phyloP scores from a whole-genome alignment of 2,888 invertebrate species.

The Leucoma salicis region DNA sequence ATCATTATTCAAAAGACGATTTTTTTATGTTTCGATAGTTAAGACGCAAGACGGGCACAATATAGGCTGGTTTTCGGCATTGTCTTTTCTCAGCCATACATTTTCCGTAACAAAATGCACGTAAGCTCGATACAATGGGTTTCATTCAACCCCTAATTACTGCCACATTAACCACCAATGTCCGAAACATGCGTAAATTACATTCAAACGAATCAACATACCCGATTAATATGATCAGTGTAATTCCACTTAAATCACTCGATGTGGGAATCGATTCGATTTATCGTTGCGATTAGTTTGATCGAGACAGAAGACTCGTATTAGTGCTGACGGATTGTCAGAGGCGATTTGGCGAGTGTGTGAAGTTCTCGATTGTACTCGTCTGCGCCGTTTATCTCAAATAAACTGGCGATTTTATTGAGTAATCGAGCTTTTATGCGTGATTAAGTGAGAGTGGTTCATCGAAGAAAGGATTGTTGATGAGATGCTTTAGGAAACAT shows the following conservation, averaged over 20 bases:
- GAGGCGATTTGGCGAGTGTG: slow-evolving; percentile 36
- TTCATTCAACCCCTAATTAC: slow-evolving; percentile 19
- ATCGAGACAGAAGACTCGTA: slow-evolving; percentile 61
- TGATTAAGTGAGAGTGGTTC: slow-evolving; percentile 10
- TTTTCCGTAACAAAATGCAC: too few species aligned
- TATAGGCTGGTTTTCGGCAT: too few species aligned
- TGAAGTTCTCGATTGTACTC: slow-evolving; percentile 30
- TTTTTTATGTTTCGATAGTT: too few species aligned
- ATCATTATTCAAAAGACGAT: too few species aligned
- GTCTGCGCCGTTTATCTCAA: slow-evolving; percentile 24
- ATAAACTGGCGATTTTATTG: slow-evolving; percentile 30
- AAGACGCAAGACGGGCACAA: too few species aligned
- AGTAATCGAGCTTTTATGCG: slow-evolving; percentile 27
- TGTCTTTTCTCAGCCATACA: too few species aligned
- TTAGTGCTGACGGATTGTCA: slow-evolving; percentile 60
- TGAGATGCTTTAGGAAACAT: slow-evolving; percentile 1
- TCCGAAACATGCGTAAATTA: slow-evolving; percentile 32
- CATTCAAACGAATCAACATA: slow-evolving; percentile 25
- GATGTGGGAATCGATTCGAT: slow-evolving; percentile 50
- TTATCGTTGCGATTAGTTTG: slow-evolving; percentile 63
- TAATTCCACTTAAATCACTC: slow-evolving; percentile 47
- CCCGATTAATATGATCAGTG: slow-evolving; percentile 35
- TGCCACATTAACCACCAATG: slow-evolving; percentile 21
- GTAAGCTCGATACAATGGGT: too few species aligned
- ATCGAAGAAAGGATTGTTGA: slow-evolving; percentile 9